Conservation (phyloP, 2,797 vertebrate species). For the Poeciliopsis presidionis region DNA sequence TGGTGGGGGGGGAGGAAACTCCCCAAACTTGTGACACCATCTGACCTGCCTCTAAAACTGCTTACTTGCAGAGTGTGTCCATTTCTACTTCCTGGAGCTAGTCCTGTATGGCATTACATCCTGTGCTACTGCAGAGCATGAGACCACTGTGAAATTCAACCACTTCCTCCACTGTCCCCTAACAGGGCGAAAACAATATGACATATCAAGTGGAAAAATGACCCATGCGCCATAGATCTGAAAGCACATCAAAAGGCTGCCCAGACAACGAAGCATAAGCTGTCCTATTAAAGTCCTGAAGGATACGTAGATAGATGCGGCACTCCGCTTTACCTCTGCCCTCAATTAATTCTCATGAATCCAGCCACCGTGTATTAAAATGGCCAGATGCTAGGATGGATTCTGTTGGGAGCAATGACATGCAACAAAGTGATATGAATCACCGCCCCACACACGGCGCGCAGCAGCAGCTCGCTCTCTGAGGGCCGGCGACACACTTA, state of each 20-base stretch:
- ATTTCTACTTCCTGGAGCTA: conserved; percentile 53
- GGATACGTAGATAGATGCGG: conserved; percentile 61
- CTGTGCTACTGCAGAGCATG: conserved; percentile 50
- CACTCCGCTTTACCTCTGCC: conserved; percentile 68
- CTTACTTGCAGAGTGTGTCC: conserved; percentile 34
- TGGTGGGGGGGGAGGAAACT: rapidly evolving
- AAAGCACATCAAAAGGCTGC: conserved; percentile 45
- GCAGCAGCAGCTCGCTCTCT: conserved; percentile 44
- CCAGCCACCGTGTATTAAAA: conserved; percentile 71
- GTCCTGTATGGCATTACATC: conserved; percentile 43
- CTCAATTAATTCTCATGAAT: conserved; percentile 76
- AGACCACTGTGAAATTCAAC: conserved; percentile 56
- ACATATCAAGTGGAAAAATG: conserved; percentile 57
- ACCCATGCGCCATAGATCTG: conserved; percentile 37
- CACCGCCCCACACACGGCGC: conserved; percentile 30
- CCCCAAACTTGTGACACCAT: conserved; percentile 25
- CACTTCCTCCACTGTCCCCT: conserved; percentile 51
- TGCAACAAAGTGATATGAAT: conserved; percentile 80
- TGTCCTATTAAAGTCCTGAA: conserved; percentile 52
- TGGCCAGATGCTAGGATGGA: conserved; percentile 79
- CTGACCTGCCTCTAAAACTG: conserved; percentile 27
- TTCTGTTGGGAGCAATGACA: conserved; percentile 78
- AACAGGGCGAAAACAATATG: conserved; percentile 58
- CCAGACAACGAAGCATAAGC: conserved; percentile 43
- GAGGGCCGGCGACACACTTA: conserved; percentile 63